Percentiles rank a stretch among this genome's conserved stretches.
Evolutionary conservation across 2,113 vertebrate species (phyloP).

Genomic region (Anarhynchus alexandrinus): DNA sequence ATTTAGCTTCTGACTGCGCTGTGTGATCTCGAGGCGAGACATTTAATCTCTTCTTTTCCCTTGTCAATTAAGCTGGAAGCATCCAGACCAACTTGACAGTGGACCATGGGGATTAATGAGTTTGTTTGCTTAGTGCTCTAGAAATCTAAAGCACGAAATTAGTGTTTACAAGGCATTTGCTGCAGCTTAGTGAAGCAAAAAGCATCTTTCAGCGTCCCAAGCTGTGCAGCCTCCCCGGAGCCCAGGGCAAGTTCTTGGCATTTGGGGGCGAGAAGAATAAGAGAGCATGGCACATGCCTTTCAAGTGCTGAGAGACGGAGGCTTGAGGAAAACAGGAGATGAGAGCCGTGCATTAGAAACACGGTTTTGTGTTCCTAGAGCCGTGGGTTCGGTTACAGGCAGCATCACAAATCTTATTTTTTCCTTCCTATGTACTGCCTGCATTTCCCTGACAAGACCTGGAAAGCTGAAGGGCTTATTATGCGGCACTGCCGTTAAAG

Average conservation of each 20-base stretch:
- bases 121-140: neutral
- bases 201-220: neutral
- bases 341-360: neutral
- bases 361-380: neutral
- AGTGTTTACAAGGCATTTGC: slow-evolving; percentile 14
- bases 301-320: neutral
- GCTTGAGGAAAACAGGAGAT: neutral
- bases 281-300: neutral
- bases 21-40: neutral
- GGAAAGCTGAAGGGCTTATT: slow-evolving; percentile 31
- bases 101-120: neutral
- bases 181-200: neutral
- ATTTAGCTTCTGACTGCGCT: neutral
- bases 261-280: neutral
- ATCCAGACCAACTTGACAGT: neutral
- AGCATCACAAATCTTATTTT: neutral
- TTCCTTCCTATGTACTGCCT: neutral
- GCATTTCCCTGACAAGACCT: neutral
- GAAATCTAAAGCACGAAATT: slow-evolving; percentile 29
- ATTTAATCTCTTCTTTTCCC: slow-evolving; percentile 12
- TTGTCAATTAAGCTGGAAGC: neutral
- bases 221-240: neutral
- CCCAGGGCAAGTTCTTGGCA: neutral
- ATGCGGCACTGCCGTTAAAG: neutral
- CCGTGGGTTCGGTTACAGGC: neutral